Base-by-base conservation (phyloP, 37 sponge, comb jelly and placozoan genomes). In the Mnemiopsis leidyi region DNA sequence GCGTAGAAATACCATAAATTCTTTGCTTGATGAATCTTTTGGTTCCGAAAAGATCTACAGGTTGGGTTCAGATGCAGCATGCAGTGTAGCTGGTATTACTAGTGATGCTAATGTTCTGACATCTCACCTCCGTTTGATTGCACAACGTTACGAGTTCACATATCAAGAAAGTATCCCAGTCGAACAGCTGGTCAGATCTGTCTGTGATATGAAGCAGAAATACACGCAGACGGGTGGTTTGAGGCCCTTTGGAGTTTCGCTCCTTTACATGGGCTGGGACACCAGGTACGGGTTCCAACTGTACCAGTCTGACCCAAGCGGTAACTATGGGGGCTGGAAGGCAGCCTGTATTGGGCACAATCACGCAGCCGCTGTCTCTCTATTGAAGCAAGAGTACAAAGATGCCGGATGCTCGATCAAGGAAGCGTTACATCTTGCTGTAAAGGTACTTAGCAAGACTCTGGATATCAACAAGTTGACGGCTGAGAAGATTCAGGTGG, bases 321-420 rank as follows among this genome's bases (percentile, higher is more conserved):
- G 99, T 23, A 98, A 98, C 93, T 98, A 98, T 94, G 97, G 99
- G 18, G 99, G 99, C 69, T 98, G 99, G 99, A 98, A 96, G 93
- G 99, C 99, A 33, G 96, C 97, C 0, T 98, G 99, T 82, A 97
- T 98, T 92, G 99, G 99, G 0, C 96, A 95, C 94, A 98, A 98
- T 79, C 96, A 97, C 76, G 94, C 95, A 82, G 96, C 97, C 9
- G 98, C 98, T 38, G 94, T 96, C 33, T 97, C 99, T 28, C 95
- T 97, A 75, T 94, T 98, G 76, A 98, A 97, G 69, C 99, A 98
- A 77, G 99, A 98, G 38, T 98, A 98, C 83, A 96, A 97, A 36
- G 97, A 97, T 68, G 94, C 68, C 26, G 82, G 93, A 13, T 94
- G 94, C 38, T 94, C 95, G 0, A 92, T 98, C 3, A 94, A 96